phyloP scores from a whole-genome alignment of 2,888 invertebrate species.

The Leptinotarsa rubiginosa region DNA sequence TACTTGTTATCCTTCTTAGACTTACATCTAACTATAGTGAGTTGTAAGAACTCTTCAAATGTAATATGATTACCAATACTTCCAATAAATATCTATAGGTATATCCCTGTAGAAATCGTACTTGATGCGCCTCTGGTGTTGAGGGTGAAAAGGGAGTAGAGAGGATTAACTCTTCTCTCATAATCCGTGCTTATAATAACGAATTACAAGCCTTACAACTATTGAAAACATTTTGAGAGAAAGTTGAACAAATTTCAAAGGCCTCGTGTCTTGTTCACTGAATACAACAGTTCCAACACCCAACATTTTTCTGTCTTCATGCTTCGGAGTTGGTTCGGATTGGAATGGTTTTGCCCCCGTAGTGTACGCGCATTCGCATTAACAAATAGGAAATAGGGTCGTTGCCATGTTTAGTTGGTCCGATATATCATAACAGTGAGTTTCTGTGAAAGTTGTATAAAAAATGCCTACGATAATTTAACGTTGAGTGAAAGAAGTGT shows the following conservation, averaged over 20 bases:
- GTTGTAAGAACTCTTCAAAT: too few species aligned
- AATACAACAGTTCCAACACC: conserved; percentile 4
- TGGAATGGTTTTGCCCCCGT: conserved; percentile 35
- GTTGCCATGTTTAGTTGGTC: conserved; percentile 53
- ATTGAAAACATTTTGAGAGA: neutral
- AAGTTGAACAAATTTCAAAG: conserved; percentile 12
- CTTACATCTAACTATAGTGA: too few species aligned
- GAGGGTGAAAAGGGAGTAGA: neutral
- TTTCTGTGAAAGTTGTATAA: conserved; percentile 31
- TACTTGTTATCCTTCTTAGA: too few species aligned
- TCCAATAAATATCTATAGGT: too few species aligned
- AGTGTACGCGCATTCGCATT: conserved; percentile 46
- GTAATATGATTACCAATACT: too few species aligned
- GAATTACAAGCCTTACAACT: neutral
- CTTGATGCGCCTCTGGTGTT: neutral
- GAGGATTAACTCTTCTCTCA: neutral
- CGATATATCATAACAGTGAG: conserved; percentile 37
- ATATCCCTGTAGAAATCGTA: neutral
- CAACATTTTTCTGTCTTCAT: conserved; percentile 13
- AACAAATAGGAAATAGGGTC: conserved; percentile 54
- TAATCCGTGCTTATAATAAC: neutral
- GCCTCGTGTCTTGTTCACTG: conserved; percentile 11
- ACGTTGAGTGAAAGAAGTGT: conserved; percentile 42
- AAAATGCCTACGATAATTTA: conserved; percentile 34
- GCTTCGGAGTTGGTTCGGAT: conserved; percentile 24